Evolutionary conservation across 2,888 invertebrate genomes (phyloP).

Genomic region (Platycnemis pennipes): DNA sequence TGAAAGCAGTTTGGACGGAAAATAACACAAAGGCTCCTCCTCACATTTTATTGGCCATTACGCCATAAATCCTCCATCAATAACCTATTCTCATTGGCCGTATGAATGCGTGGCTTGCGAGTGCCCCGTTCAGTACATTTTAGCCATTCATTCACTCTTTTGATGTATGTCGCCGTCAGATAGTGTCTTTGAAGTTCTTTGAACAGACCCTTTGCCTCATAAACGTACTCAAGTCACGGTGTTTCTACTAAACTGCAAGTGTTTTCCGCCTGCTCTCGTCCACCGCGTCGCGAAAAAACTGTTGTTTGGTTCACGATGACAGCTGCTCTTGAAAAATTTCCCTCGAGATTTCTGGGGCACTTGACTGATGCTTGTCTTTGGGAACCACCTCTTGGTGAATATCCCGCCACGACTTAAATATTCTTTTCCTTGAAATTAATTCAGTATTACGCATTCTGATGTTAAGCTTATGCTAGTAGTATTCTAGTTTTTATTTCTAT

Average conservation of each 20-base stretch:
- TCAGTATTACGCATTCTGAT: too few relatives aligned
- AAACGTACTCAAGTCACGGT: not conserved
- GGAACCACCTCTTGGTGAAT: not conserved
- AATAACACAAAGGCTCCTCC: not conserved
- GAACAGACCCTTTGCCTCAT: not conserved
- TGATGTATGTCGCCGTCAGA: not conserved
- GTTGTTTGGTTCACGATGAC: not conserved
- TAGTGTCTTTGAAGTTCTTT: not conserved
- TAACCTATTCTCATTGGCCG: not conserved
- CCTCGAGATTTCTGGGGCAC: not conserved
- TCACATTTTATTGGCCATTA: not conserved
- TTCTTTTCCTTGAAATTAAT: too few relatives aligned
- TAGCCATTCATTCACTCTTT: not conserved
- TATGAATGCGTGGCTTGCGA: not conserved
- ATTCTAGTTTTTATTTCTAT: too few relatives aligned
- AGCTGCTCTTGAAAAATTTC: conserved; percentile 3
- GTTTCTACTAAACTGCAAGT: not conserved
- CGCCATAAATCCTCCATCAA: not conserved
- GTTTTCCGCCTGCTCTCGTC: not conserved
- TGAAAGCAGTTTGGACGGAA: not conserved
- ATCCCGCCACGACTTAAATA: not conserved
- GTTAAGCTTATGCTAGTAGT: too few relatives aligned
- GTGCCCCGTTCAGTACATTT: not conserved
- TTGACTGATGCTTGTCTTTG: not conserved
- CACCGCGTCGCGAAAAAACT: not conserved